Evolutionary conservation across 2,888 invertebrate genomes (phyloP).

Genomic region (Tetranychus truncatus): DNA sequence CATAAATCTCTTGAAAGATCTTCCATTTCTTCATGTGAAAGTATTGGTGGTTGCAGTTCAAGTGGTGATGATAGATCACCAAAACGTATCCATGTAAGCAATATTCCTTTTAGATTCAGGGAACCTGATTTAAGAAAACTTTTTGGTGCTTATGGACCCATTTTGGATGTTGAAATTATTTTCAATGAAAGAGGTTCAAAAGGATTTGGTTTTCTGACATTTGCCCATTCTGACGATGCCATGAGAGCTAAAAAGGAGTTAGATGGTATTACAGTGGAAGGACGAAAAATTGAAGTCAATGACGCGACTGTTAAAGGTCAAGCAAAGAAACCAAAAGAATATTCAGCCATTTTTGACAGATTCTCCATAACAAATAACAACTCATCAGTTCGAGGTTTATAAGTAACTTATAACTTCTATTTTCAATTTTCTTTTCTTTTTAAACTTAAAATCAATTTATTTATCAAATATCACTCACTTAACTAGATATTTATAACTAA

Average conservation of each 20-base stretch:
- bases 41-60: not conserved
- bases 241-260: conserved; percentile 99
- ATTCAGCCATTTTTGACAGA: not conserved
- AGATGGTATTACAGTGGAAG: conserved; percentile 99
- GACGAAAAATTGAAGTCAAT: conserved; percentile 99
- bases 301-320: conserved; percentile 98
- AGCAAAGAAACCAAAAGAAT: conserved; percentile 65
- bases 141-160: conserved; percentile 63
- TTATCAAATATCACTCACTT: not conserved
- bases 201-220: conserved; percentile 99
- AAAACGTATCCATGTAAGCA: not conserved
- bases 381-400: not conserved
- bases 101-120: conserved; percentile 1
- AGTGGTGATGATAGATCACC: not conserved
- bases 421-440: not conserved
- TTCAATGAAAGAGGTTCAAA: conserved; percentile 56
- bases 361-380: not conserved
- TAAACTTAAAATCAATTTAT: not conserved
- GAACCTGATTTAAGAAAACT: conserved; percentile 2
- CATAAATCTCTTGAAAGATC: not conserved
- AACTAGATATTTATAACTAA: too few relatives aligned
- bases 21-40: not conserved
- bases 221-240: conserved; percentile 99
- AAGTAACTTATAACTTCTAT: not conserved
- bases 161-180: conserved; percentile 97